Conservation (phyloP, 1,140 invertebrate species). For the Phymorhynchus buccinoides region DNA sequence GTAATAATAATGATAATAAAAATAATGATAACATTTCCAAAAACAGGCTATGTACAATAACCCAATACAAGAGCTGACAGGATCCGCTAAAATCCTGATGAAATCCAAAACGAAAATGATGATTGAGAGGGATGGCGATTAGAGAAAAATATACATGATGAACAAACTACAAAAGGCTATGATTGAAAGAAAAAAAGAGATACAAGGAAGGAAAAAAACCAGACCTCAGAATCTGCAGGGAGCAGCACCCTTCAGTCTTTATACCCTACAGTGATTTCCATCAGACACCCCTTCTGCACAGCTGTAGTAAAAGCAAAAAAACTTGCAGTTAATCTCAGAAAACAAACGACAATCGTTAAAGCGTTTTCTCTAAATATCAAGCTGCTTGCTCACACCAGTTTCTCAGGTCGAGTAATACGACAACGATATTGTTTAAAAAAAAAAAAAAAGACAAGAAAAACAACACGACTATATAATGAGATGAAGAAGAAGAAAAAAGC, state of each 20-base stretch:
- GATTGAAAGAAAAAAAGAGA: not conserved
- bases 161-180: not conserved
- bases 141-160: slow-evolving; percentile 7
- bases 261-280: not conserved
- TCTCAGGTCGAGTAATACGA: not conserved
- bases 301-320: not conserved
- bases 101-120: slow-evolving; percentile 14
- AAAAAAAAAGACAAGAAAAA: not conserved
- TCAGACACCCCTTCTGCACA: too few relatives aligned
- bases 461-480: not conserved
- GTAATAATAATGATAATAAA: too few relatives aligned
- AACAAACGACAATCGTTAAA: not conserved
- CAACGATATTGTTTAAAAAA: not conserved
- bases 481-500: slow-evolving; percentile 16
- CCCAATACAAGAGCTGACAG: slow-evolving; percentile 6
- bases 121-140: not conserved
- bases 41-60: slow-evolving; percentile 30
- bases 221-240: not conserved
- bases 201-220: too few relatives aligned
- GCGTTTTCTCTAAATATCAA: not conserved
- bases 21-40: too few relatives aligned
- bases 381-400: not conserved
- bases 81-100: not conserved
- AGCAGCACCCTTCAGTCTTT: not conserved
- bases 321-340: not conserved